Evolutionary conservation across 2,888 invertebrate species (phyloP).

Genomic region (Pogonocherus hispidulus): DNA sequence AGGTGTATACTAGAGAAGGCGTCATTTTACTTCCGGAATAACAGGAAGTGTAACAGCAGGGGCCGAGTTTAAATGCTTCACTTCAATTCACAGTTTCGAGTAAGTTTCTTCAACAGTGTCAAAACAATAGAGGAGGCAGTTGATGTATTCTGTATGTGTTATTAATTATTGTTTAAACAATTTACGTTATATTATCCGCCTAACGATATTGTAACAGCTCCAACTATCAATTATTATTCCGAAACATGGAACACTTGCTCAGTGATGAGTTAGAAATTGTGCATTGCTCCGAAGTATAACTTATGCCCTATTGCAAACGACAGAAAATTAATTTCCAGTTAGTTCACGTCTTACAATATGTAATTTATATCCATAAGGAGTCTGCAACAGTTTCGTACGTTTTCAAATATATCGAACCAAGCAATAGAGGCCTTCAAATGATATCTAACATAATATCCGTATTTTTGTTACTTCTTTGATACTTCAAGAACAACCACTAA

Average conservation of each 20-base stretch:
- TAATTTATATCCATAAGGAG: constrained; percentile 3
- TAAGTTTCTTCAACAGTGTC: too few species aligned
- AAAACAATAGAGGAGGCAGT: too few species aligned
- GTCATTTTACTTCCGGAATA: too few species aligned
- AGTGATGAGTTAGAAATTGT: background rate
- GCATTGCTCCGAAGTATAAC: background rate
- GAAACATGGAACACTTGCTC: background rate
- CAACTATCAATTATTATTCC: constrained; percentile 6
- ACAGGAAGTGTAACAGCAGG: too few species aligned
- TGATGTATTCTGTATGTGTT: too few species aligned
- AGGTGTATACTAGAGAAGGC: too few species aligned
- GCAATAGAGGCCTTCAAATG: background rate
- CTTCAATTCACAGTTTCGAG: too few species aligned
- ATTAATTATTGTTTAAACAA: background rate
- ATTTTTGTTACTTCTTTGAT: too few species aligned
- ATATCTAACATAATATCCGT: too few species aligned
- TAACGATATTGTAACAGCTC: background rate
- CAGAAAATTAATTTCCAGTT: constrained; percentile 8
- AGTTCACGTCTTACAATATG: background rate
- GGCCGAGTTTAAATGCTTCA: too few species aligned
- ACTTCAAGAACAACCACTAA: too few species aligned
- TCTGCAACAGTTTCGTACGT: background rate
- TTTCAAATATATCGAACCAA: background rate
- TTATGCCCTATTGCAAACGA: background rate
- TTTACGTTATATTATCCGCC: background rate